Percentiles rank a stretch among this genome's conserved stretches.
These are phyloP conservation scores for Nemotelus pantherinus DNA, from an alignment of 2,888 invertebrate genomes.

Conservation along the genomic window DNA sequence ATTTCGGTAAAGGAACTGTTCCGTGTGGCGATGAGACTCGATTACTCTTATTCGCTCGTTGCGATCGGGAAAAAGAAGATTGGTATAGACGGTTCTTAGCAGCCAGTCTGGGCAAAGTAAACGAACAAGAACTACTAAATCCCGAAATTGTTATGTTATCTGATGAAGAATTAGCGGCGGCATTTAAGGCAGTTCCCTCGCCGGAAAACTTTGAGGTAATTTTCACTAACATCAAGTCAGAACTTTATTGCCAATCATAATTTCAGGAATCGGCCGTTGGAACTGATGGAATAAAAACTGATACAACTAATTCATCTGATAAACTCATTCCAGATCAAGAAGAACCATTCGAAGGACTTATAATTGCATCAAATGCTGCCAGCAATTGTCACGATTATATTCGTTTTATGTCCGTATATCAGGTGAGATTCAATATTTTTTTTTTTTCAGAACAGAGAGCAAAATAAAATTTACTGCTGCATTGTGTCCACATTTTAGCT, in stretches of 20 bases:
- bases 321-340: background rate
- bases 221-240: background rate
- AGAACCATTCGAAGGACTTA: slow-evolving; percentile 58
- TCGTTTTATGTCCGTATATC: slow-evolving; percentile 62
- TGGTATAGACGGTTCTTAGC: slow-evolving; percentile 63
- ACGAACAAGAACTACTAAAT: slow-evolving; percentile 61
- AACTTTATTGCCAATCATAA: background rate
- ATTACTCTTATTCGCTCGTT: slow-evolving; percentile 61
- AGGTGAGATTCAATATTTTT: slow-evolving; percentile 55
- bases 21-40: slow-evolving; percentile 63
- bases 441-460: background rate
- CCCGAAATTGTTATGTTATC: slow-evolving; percentile 59
- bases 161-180: slow-evolving; percentile 59
- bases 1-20: slow-evolving; percentile 50
- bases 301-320: background rate
- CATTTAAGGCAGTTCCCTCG: slow-evolving; percentile 44
- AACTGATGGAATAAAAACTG: background rate
- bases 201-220: background rate
- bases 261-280: slow-evolving; percentile 1
- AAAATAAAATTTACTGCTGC: background rate
- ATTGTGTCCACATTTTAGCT: slow-evolving; percentile 3
- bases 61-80: slow-evolving; percentile 64
- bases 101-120: slow-evolving; percentile 60
- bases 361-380: slow-evolving; percentile 60
- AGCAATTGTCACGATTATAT: slow-evolving; percentile 61